These are phyloP conservation scores for Anableps anableps DNA, from an alignment of 2,797 vertebrate species.

Conservation along the genomic window DNA sequence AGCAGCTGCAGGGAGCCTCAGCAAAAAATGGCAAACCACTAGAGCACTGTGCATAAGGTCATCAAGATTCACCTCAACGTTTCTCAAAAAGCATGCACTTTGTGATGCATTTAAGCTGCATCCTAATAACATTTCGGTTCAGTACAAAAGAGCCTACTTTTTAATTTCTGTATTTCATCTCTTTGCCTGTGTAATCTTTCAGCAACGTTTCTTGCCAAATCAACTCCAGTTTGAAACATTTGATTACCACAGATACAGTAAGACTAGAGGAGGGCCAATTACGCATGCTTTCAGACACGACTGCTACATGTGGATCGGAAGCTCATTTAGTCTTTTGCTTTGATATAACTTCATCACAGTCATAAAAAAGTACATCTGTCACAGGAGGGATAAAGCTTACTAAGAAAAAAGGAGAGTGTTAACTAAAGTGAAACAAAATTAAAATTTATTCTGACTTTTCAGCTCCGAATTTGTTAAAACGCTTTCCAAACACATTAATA, in stretches of 20 bases:
- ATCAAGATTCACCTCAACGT: constrained; percentile 35
- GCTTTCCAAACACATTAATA: neutral
- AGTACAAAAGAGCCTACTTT: constrained; percentile 5
- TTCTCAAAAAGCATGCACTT: neutral
- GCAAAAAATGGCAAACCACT: constrained; percentile 49
- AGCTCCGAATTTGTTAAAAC: neutral
- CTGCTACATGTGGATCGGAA: constrained; percentile 7
- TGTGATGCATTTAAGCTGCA: neutral
- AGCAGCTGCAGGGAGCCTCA: constrained; percentile 51
- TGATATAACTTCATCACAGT: constrained; percentile 23
- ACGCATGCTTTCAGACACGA: constrained; percentile 8
- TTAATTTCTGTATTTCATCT: constrained; percentile 9
- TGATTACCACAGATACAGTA: constrained; percentile 6
- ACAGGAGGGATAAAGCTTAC: constrained; percentile 1
- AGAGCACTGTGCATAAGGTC: constrained; percentile 23
- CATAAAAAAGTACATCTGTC: constrained; percentile 11
- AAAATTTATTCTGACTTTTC: neutral
- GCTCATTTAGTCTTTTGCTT: constrained; percentile 12
- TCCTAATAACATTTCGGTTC: constrained; percentile 15
- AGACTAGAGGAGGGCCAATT: constrained; percentile 18
- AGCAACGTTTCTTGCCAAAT: neutral
- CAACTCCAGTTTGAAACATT: neutral
- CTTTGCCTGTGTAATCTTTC: neutral
- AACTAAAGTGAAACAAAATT: neutral
- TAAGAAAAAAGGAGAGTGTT: neutral